A percentile compares a stretch with the other conserved stretches of the same genome.
Conservation (phyloP, 2,797 vertebrate species). For the Spizella passerina region DNA sequence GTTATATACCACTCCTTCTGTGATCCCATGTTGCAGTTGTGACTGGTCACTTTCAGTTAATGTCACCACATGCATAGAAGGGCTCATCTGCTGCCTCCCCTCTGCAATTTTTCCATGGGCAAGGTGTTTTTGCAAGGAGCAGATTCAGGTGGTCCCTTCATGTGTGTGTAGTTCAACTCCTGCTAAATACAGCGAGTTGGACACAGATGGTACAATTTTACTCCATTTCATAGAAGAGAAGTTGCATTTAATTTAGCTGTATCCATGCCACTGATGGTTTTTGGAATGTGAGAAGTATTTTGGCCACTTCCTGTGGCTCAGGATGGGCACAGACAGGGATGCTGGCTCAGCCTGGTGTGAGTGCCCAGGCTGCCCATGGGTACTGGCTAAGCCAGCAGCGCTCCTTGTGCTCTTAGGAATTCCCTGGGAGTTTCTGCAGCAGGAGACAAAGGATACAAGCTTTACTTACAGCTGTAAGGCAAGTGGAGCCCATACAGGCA, state of each 20-base stretch:
- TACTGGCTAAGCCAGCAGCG: not conserved
- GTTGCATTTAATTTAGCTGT: not conserved
- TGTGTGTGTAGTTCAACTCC: rapidly evolving
- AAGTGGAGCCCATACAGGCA: not conserved
- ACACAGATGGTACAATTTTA: not conserved
- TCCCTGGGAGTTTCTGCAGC: not conserved
- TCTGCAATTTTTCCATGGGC: not conserved
- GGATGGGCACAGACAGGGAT: not conserved
- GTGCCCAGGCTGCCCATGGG: not conserved
- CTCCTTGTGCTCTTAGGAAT: rapidly evolving
- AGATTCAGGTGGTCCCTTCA: not conserved
- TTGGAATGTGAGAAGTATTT: not conserved
- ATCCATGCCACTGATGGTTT: not conserved
- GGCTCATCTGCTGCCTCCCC: not conserved
- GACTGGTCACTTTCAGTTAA: not conserved
- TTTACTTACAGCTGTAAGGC: not conserved
- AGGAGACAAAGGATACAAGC: not conserved
- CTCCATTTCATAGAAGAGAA: not conserved
- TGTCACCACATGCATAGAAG: rapidly evolving
- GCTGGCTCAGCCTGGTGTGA: rapidly evolving
- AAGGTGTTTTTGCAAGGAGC: not conserved
- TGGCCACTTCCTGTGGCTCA: not conserved
- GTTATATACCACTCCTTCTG: not conserved
- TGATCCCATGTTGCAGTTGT: not conserved
- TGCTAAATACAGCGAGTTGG: not conserved